Conservation (phyloP, 2,888 invertebrate species). For the Erynnis tages region DNA sequence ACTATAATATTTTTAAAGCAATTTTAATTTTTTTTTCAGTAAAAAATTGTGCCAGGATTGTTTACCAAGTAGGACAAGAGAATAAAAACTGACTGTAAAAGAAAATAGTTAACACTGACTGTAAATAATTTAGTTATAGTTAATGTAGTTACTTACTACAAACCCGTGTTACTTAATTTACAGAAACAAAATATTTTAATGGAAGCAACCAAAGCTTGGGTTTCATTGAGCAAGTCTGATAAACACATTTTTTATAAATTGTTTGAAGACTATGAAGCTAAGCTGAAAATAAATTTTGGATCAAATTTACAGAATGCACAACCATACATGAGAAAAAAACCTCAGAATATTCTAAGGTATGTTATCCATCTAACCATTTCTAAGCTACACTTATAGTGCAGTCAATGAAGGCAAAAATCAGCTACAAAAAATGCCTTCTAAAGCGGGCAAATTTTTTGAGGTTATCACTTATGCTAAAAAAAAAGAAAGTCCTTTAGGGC, state of each 20-base stretch:
- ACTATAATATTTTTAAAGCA: too few species aligned
- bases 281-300: constrained; percentile 42
- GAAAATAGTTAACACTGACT: too few species aligned
- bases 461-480: too few species aligned
- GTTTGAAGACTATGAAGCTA: constrained; percentile 43
- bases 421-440: too few species aligned
- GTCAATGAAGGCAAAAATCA: too few species aligned
- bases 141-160: not conserved
- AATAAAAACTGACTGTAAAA: too few species aligned
- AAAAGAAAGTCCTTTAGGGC: too few species aligned
- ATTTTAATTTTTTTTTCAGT: too few species aligned
- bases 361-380: not conserved
- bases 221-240: constrained; percentile 50
- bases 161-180: constrained; percentile 3
- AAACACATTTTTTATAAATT: constrained; percentile 48
- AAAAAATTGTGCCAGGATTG: too few species aligned
- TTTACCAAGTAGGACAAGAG: too few species aligned
- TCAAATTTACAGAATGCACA: constrained; percentile 49
- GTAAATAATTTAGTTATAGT: not conserved
- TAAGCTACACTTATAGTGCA: too few species aligned
- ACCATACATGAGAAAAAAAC: constrained; percentile 52
- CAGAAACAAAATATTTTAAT: constrained; percentile 28
- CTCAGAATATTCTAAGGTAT: not conserved
- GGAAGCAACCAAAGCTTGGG: constrained; percentile 61
- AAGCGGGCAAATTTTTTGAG: too few species aligned